A percentile compares a stretch with the other conserved stretches of the same genome.
These are phyloP conservation scores for Oriolus oriolus DNA, from an alignment of 2,113 vertebrate genomes.

Conservation along the genomic window DNA sequence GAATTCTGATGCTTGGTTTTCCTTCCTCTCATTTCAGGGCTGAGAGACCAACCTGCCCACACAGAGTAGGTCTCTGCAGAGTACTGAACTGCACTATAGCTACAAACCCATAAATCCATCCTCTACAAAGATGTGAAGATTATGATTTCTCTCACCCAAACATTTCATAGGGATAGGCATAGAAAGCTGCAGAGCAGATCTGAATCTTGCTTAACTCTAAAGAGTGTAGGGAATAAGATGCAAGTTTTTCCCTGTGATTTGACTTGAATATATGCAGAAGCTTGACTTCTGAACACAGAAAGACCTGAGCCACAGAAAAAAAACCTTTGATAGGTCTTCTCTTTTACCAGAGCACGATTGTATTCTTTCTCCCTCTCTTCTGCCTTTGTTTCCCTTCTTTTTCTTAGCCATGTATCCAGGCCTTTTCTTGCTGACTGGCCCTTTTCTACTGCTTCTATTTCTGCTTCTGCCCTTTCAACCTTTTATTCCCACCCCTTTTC, in stretches of 20 bases:
- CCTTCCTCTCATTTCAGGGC: not conserved
- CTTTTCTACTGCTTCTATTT: not conserved
- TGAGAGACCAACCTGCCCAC: fast-evolving
- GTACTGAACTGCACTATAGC: not conserved
- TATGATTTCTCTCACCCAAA: not conserved
- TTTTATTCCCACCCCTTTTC: not conserved
- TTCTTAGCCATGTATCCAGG: not conserved
- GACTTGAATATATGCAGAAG: not conserved
- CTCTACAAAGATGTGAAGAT: not conserved
- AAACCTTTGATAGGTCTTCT: not conserved
- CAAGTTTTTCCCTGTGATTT: not conserved
- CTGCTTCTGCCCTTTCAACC: not conserved
- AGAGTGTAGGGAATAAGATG: not conserved
- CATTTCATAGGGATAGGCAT: fast-evolving
- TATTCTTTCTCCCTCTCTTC: not conserved
- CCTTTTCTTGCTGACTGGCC: not conserved
- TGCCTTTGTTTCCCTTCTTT: not conserved
- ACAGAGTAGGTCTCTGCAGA: not conserved
- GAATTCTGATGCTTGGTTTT: not conserved
- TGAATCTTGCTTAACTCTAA: not conserved
- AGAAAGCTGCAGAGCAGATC: fast-evolving
- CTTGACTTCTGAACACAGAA: not conserved
- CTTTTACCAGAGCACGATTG: fast-evolving
- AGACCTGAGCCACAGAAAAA: not conserved
- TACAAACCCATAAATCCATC: not conserved